phyloP scores from a whole-genome alignment of 2,888 invertebrate species.

The Norana najaformis region DNA sequence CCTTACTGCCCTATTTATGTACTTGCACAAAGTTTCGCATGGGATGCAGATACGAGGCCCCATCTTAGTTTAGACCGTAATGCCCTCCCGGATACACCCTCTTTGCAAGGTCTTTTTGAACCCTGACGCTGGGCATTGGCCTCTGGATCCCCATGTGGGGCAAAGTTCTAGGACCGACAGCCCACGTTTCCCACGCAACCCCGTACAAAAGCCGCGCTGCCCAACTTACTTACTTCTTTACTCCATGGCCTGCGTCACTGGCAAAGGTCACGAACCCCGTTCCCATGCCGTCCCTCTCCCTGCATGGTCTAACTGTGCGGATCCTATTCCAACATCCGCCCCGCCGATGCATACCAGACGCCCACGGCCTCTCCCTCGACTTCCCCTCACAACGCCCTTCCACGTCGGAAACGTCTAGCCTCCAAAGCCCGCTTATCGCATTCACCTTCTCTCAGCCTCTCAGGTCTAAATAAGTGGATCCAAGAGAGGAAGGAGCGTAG shows the following conservation, averaged over 20 bases:
- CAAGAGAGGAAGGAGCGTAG: background rate
- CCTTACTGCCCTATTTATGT: too few species aligned
- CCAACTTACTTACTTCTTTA: background rate
- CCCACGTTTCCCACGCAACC: background rate
- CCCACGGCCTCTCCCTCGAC: background rate
- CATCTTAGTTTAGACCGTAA: background rate
- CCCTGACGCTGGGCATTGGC: too few species aligned
- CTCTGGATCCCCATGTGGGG: too few species aligned
- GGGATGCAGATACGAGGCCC: too few species aligned
- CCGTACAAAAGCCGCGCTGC: background rate
- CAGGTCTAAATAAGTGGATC: background rate
- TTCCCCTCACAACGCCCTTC: background rate
- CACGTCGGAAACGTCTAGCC: background rate
- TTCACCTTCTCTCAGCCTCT: background rate
- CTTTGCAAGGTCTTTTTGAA: too few species aligned
- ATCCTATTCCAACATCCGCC: background rate
- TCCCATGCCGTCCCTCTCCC: background rate
- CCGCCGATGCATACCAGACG: background rate
- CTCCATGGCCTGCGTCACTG: background rate
- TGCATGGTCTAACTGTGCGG: background rate
- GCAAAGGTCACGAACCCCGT: background rate
- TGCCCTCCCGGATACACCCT: too few species aligned
- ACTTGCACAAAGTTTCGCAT: too few species aligned
- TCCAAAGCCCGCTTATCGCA: background rate
- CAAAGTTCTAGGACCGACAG: too few species aligned